A percentile compares a stretch with the other conserved stretches of the same genome.
These are phyloP conservation scores for Gryllus bimaculatus DNA, from an alignment of 1,140 invertebrate species.

Conservation along the genomic window DNA sequence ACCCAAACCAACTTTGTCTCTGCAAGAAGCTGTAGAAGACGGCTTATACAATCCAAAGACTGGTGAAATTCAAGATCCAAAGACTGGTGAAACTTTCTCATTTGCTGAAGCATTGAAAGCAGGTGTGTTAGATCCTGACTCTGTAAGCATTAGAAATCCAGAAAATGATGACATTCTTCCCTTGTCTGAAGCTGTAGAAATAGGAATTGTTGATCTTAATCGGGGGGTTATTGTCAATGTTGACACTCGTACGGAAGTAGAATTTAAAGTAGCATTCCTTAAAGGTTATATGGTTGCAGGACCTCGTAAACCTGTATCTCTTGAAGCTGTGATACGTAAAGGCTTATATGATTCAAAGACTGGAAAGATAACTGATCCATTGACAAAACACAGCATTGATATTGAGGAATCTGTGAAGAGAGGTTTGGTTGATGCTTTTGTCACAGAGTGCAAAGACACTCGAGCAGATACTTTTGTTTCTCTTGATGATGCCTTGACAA, in stretches of 20 bases:
- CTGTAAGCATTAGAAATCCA: constrained; percentile 58
- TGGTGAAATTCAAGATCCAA: constrained; percentile 53
- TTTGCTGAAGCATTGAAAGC: constrained; percentile 60
- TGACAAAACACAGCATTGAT: constrained; percentile 57
- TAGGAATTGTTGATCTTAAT: constrained; percentile 63
- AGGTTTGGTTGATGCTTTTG: constrained; percentile 70
- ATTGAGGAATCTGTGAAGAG: constrained; percentile 66
- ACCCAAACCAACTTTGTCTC: constrained; percentile 31
- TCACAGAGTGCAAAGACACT: constrained; percentile 71
- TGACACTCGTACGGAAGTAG: constrained; percentile 53
- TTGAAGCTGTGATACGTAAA: constrained; percentile 63
- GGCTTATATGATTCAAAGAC: constrained; percentile 58
- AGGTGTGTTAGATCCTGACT: constrained; percentile 63
- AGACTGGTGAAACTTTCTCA: constrained; percentile 39
- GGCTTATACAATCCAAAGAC: constrained; percentile 52
- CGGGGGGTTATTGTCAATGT: constrained; percentile 59
- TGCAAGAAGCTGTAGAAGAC: constrained; percentile 55
- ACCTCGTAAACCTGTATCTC: constrained; percentile 57
- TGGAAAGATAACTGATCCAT: constrained; percentile 60
- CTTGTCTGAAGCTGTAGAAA: constrained; percentile 63
- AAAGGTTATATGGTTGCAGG: constrained; percentile 56
- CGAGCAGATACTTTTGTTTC: constrained; percentile 55
- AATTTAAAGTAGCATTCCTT: constrained; percentile 59
- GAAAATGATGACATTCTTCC: constrained; percentile 59
- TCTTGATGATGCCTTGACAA: constrained; percentile 55